Conservation (phyloP, 2,113 vertebrate genomes). For the Charina bottae region DNA sequence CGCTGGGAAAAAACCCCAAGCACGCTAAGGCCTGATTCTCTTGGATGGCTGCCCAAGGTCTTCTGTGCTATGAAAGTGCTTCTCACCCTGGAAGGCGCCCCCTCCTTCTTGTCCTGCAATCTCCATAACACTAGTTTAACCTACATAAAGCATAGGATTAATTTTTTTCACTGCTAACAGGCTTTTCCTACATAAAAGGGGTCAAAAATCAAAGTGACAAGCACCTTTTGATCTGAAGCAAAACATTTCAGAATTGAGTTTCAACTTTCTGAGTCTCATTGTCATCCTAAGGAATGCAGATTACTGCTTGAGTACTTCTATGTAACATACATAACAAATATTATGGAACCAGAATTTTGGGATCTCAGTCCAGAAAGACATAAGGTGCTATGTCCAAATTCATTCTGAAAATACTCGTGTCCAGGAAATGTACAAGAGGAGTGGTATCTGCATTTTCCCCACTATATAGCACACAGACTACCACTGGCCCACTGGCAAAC, state of each 20-base stretch:
- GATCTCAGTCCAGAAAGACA: neutral
- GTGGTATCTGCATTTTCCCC: neutral
- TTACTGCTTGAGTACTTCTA: too few relatives aligned
- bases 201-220: neutral
- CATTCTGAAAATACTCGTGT: neutral
- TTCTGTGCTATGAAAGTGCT: too few relatives aligned
- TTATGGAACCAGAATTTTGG: neutral
- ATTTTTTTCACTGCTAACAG: too few relatives aligned
- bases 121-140: too few relatives aligned
- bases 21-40: too few relatives aligned
- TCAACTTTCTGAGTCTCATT: neutral
- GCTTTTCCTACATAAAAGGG: neutral
- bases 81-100: too few relatives aligned
- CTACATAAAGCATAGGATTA: too few relatives aligned
- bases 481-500: neutral
- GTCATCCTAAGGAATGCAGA: fast-evolving
- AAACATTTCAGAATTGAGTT: neutral
- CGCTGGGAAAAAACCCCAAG: too few relatives aligned
- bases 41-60: too few relatives aligned
- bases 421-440: neutral
- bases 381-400: neutral
- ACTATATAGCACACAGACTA: neutral
- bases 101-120: too few relatives aligned
- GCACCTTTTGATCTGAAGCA: too few relatives aligned
- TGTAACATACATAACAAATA: neutral